These are phyloP conservation scores for Melieria crassipennis DNA, from an alignment of 2,888 invertebrate genomes.

Conservation along the genomic window DNA sequence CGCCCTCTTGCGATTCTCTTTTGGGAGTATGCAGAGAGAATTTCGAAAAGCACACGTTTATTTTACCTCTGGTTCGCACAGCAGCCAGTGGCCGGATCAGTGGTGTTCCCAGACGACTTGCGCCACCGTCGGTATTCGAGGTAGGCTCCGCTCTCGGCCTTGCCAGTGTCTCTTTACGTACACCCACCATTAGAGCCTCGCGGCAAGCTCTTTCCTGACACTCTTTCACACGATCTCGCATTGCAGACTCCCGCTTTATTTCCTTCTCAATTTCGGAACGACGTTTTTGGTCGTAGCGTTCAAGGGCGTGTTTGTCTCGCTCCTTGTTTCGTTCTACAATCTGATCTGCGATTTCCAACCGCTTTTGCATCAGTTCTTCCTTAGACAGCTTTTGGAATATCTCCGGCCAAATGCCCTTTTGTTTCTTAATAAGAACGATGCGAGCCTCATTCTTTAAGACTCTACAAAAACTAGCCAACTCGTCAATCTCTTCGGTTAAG, in stretches of 20 bases:
- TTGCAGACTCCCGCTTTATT: constrained; percentile 57
- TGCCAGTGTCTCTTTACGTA: constrained; percentile 53
- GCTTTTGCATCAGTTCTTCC: constrained; percentile 56
- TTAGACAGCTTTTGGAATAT: constrained; percentile 59
- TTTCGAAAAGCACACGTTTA: constrained; percentile 58
- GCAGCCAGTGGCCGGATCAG: constrained; percentile 47
- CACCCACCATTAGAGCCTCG: constrained; percentile 57
- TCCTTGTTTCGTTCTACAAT: constrained; percentile 60
- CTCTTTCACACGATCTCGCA: constrained; percentile 58
- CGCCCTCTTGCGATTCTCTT: constrained; percentile 58
- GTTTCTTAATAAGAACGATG: constrained; percentile 58
- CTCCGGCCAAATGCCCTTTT: constrained; percentile 60
- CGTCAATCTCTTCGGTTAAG: constrained; percentile 61
- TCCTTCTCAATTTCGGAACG: constrained; percentile 60
- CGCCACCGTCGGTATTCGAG: constrained; percentile 19
- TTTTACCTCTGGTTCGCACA: constrained; percentile 56
- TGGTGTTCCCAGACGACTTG: constrained; percentile 45
- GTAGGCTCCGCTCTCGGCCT: constrained; percentile 36
- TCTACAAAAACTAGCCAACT: constrained; percentile 60
- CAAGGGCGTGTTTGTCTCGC: constrained; percentile 57
- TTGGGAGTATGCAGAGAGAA: constrained; percentile 57
- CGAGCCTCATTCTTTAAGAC: constrained; percentile 63
- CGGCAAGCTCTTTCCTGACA: constrained; percentile 56
- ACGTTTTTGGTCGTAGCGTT: constrained; percentile 58
- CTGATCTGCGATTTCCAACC: constrained; percentile 59